Evolutionary conservation across 2,113 vertebrate genomes (phyloP), one percentile per base, ranked within the genome.

Genomic region (Polypterus bichir): DNA sequence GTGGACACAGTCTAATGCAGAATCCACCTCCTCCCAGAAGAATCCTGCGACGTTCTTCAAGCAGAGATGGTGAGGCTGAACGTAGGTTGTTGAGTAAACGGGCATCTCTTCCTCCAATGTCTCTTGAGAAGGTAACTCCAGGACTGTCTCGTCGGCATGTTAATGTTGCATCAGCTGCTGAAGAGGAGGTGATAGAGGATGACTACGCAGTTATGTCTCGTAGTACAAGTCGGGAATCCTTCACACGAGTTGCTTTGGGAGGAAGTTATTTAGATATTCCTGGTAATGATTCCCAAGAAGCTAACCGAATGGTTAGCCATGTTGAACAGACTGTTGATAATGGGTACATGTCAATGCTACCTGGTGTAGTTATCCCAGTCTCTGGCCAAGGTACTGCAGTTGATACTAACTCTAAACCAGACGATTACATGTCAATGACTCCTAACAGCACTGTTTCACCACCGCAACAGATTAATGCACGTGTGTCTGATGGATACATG

Each of bases 371-470:
- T 7, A 72, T 51, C 64, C 46, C 70, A 0, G 75, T 79, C 9
- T 70, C 76, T 4, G 51, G 51, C 51, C 51, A 52, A 52, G 51
- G 9, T 44, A 44, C 8, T 4, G 57, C 44, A 47, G 57, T 44
- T 9, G 57, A 27, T 9, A 6, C 9, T 3, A 10, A 7, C 3
- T 7, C 10, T n/a, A 62, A 53, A 46, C 64, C 72, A 0, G 83
- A 81, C 45, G 87, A 89, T 65, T 91, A 88, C 44, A 78, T 91
- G 81, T 78, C 84, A 61, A 88, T 87, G 86, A 83, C 70, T 3
- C 84, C 79, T 1, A 74, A 81, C 68, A 86, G 80, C 65, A 85
- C 82, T 9, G 77, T 85, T 61, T 91, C 86, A 1, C 86, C 85
- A 1, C 84, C 87, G 0, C 86, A 73, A 63, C 82, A 77, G 64